These are phyloP conservation scores for Scrobipalpa atriplicella DNA, from an alignment of 2,888 invertebrate genomes.

Conservation along the genomic window DNA sequence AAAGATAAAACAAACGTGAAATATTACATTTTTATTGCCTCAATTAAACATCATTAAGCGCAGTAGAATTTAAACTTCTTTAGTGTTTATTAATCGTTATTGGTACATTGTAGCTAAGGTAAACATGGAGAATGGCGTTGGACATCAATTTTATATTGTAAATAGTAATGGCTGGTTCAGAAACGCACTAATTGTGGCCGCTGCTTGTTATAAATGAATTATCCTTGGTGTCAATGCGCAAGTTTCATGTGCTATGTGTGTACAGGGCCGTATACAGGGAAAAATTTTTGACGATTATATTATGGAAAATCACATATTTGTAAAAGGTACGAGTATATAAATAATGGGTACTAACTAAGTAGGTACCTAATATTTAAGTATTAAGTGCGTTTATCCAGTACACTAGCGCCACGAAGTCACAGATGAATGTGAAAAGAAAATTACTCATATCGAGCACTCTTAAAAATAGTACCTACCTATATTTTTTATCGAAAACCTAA, in stretches of 20 bases:
- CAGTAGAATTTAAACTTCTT: constrained; percentile 36
- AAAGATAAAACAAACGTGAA: constrained; percentile 23
- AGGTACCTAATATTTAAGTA: too few relatives aligned
- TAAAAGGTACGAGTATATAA: too few relatives aligned
- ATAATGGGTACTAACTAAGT: too few relatives aligned
- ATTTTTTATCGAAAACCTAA: too few relatives aligned
- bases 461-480: too few relatives aligned
- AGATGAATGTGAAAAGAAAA: too few relatives aligned
- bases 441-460: too few relatives aligned
- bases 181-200: constrained; percentile 52
- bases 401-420: too few relatives aligned
- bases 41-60: constrained; percentile 28
- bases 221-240: constrained; percentile 52
- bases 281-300: not conserved
- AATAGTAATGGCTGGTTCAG: constrained; percentile 48
- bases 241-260: constrained; percentile 24
- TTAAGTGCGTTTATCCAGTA: too few relatives aligned
- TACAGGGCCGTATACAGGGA: constrained; percentile 6
- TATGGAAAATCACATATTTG: too few relatives aligned
- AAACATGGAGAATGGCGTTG: not conserved
- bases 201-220: constrained; percentile 56
- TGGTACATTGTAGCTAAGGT: constrained; percentile 39
- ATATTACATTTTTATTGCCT: constrained; percentile 18
- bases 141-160: constrained; percentile 56
- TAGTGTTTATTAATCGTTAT: constrained; percentile 39